Evolutionary conservation across 2,888 invertebrate species (phyloP).

Genomic region (Drosophila mayaguana): DNA sequence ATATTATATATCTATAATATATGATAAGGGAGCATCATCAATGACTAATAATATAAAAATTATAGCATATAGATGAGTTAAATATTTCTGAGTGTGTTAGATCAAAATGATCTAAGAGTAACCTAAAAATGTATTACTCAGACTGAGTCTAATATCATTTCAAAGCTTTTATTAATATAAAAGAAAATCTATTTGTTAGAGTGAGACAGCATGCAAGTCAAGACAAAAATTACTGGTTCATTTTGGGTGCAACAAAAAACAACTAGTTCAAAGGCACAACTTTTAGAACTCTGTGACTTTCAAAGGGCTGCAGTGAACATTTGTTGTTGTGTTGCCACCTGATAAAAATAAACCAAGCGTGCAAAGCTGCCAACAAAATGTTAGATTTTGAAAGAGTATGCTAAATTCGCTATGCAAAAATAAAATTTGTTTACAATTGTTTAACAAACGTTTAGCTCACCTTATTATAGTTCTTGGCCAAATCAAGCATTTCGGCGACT

Average conservation of each 20-base stretch:
- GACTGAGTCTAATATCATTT: not conserved
- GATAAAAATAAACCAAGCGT: not conserved
- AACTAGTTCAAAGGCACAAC: constrained; percentile 23
- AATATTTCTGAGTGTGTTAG: not conserved
- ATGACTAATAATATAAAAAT: not conserved
- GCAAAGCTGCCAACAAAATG: not conserved
- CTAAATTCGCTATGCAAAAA: not conserved
- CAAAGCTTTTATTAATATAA: not conserved
- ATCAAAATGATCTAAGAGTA: not conserved
- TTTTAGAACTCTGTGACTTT: constrained; percentile 12
- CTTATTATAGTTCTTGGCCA: constrained; percentile 99
- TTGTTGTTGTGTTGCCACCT: constrained; percentile 22
- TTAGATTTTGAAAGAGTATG: constrained; percentile 3
- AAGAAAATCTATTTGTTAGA: not conserved
- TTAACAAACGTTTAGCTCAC: constrained; percentile 54
- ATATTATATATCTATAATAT: not conserved
- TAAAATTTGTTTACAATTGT: not conserved
- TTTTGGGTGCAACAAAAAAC: not conserved
- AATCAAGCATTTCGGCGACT: constrained; percentile 97
- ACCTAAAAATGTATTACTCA: not conserved
- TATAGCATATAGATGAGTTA: not conserved
- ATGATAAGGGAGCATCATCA: not conserved
- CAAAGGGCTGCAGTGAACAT: constrained; percentile 6
- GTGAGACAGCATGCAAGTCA: constrained; percentile 6
- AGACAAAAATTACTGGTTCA: not conserved